phyloP scores from a whole-genome alignment of 2,797 vertebrate genomes.

The Mormyrus hasselquistii region DNA sequence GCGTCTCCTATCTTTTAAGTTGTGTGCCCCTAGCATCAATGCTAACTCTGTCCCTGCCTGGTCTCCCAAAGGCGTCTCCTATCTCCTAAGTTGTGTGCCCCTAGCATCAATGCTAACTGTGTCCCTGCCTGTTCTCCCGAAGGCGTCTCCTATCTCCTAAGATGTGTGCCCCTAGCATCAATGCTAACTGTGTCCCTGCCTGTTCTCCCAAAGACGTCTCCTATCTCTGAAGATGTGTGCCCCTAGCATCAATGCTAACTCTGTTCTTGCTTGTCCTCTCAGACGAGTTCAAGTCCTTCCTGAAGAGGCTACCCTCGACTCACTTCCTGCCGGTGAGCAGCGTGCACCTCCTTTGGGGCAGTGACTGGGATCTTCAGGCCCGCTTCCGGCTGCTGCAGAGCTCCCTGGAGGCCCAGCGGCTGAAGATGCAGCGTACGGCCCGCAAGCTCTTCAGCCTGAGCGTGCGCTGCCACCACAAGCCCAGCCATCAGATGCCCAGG shows the following conservation, averaged over 20 bases:
- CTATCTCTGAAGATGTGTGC: not conserved
- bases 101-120: not conserved
- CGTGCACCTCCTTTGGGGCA: constrained; percentile 97
- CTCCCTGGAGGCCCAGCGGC: constrained; percentile 81
- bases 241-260: not conserved
- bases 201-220: not conserved
- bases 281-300: constrained; percentile 98
- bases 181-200: not conserved
- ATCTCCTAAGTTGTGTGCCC: not conserved
- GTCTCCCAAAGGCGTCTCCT: constrained; percentile 54
- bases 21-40: not conserved
- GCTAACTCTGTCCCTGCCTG: not conserved
- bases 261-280: not conserved
- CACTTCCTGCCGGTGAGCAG: constrained; percentile 96
- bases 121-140: not conserved
- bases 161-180: not conserved
- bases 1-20: not conserved
- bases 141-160: not conserved
- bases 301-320: constrained; percentile 92
- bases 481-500: constrained; percentile 96
- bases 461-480: constrained; percentile 94
- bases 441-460: constrained; percentile 97
- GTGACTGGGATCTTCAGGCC: constrained; percentile 97
- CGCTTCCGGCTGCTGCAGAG: constrained; percentile 94
- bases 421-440: constrained; percentile 92